phyloP scores from a whole-genome alignment of 2,888 invertebrate species.

The Drosophila prolongata region DNA sequence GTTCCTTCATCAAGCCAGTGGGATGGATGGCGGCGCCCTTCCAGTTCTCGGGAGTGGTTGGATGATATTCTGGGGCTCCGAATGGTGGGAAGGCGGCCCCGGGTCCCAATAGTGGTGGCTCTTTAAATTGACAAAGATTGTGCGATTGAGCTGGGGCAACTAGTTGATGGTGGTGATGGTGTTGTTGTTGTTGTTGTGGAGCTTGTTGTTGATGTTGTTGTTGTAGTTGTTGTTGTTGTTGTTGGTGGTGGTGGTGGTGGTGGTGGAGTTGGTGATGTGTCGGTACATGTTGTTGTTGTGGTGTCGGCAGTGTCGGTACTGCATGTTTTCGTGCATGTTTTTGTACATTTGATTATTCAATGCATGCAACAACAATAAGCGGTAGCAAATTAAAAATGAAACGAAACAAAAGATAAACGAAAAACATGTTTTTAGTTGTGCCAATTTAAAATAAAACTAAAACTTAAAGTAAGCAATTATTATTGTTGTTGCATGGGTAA shows the following conservation, averaged over 20 bases:
- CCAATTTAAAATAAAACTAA: slow-evolving; percentile 13
- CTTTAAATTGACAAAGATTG: slow-evolving; percentile 85
- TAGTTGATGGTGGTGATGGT: slow-evolving; percentile 68
- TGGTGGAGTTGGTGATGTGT: slow-evolving; percentile 42
- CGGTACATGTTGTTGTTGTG: slow-evolving; percentile 49
- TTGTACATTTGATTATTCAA: slow-evolving; percentile 51
- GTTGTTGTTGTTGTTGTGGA: slow-evolving; percentile 53
- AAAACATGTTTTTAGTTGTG: slow-evolving; percentile 17
- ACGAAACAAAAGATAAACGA: slow-evolving; percentile 40
- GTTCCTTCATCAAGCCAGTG: slow-evolving; percentile 87
- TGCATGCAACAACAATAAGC: slow-evolving; percentile 72
- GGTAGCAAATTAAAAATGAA: slow-evolving; percentile 47
- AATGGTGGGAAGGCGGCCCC: slow-evolving; percentile 84
- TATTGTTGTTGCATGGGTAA: slow-evolving; percentile 69
- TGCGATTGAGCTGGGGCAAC: slow-evolving; percentile 78
- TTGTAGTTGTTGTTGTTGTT: slow-evolving; percentile 52
- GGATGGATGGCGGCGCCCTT: slow-evolving; percentile 84
- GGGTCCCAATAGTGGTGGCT: slow-evolving; percentile 85
- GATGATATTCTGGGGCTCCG: slow-evolving; percentile 84
- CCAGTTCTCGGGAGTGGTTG: slow-evolving; percentile 84
- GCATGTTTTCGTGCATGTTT: slow-evolving; percentile 28
- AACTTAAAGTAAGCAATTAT: slow-evolving; percentile 25
- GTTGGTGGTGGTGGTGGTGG: slow-evolving; percentile 46
- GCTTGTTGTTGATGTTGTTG: slow-evolving; percentile 51
- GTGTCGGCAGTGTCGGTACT: slow-evolving; percentile 51